Evolutionary conservation across 2,113 vertebrate genomes (phyloP), one percentile per base, ranked within the genome.

Genomic region (Caloenas nicobarica): DNA sequence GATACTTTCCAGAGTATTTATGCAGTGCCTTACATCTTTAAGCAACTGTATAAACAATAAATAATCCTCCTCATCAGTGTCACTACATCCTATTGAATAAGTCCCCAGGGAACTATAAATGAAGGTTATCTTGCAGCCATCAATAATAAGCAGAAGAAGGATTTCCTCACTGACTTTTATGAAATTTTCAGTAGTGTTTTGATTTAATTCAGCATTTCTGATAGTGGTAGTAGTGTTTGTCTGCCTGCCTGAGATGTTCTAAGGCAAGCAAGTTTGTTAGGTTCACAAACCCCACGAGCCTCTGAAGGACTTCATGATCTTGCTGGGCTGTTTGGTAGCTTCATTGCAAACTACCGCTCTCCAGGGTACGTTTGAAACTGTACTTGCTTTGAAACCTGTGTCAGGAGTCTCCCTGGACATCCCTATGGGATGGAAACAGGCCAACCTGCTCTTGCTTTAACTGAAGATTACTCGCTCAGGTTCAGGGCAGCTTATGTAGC

Each of bases 21-120:
- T 77, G 71, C 54, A 70, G 40, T 78, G 61, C 21, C 36, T 82
- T 82, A 38, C 58, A 77, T 96, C 57, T 85, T 92, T 94, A 89
- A 91, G 50, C 62, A 88, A 89, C n/a, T 80, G 58, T 81, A 15
- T 79, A 88, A 88, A 93, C 74, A 95, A 95, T 88, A 95, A 94
- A 94, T 86, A 94, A 90, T 94, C 50, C 38, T 93, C 38, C 87
- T 81, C 60, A 90, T 89, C 91, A 93, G 85, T 96, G 79, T 96
- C 82, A 91, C 80, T 90, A 62, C 40, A 81, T 89, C 29, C 54
- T 73, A 40, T 70, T 85, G 85, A 73, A 17, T 66, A 91, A 86
- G 79, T 86, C 93, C 56, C 36, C 13, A 62, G 62, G 76, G 79
- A 58, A 38, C 54, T 83, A 72, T 89, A 94, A 91, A 93, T 91